phyloP scores from a whole-genome alignment of 2,113 vertebrate genomes.

The Cynopterus brachyotis region DNA sequence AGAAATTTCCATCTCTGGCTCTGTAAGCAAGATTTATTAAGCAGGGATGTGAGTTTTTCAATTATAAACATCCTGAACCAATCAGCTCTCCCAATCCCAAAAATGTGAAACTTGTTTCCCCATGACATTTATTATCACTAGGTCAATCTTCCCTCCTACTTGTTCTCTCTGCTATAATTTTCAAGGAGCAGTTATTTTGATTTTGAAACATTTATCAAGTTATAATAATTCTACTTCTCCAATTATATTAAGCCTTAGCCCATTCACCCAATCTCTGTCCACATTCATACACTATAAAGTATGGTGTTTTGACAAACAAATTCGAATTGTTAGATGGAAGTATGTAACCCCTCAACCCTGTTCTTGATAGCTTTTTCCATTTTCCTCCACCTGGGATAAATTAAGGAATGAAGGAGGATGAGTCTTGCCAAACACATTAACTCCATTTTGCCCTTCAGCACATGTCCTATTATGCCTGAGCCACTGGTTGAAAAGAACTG shows the following conservation, averaged over 20 bases:
- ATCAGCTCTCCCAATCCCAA: constrained; percentile 24
- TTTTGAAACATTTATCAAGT: constrained; percentile 24
- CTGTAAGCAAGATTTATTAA: constrained; percentile 13
- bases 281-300: not conserved
- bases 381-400: not conserved
- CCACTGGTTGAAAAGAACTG: not conserved
- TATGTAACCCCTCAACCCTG: not conserved
- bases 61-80: constrained; percentile 57
- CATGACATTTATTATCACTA: constrained; percentile 32
- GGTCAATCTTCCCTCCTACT: constrained; percentile 37
- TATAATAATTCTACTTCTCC: not conserved
- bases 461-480: not conserved
- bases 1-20: not conserved
- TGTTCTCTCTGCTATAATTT: constrained; percentile 18
- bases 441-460: not conserved
- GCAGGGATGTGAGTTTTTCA: not conserved
- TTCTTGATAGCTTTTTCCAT: not conserved
- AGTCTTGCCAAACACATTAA: not conserved
- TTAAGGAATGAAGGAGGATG: constrained; percentile 3
- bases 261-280: not conserved
- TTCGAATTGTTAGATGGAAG: not conserved
- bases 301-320: not conserved
- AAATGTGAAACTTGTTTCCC: constrained; percentile 23
- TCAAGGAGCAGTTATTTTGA: constrained; percentile 49
- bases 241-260: not conserved